phyloP scores from a whole-genome alignment of 2,113 vertebrate genomes.

The Perccottus glenii region DNA sequence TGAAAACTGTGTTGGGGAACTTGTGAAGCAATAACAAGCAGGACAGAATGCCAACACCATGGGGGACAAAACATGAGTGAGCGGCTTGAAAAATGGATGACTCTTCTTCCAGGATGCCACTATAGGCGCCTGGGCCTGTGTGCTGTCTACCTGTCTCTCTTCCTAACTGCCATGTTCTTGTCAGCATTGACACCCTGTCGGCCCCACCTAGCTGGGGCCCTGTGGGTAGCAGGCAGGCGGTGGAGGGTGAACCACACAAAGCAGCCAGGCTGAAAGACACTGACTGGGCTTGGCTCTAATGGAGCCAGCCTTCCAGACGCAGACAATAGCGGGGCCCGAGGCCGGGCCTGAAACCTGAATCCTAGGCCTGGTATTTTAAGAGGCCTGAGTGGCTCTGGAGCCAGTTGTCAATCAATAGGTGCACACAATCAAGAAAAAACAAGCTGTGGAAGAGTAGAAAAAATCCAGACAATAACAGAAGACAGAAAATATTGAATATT shows the following conservation, averaged over 20 bases:
- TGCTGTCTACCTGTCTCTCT: conserved; percentile 69
- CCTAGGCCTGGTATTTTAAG: conserved; percentile 83
- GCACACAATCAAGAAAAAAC: conserved; percentile 75
- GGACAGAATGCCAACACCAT: conserved; percentile 65
- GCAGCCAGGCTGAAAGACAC: conserved; percentile 76
- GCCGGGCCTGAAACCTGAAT: conserved; percentile 84
- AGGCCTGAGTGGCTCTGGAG: conserved; percentile 85
- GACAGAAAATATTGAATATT: conserved; percentile 71
- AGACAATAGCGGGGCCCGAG: conserved; percentile 80
- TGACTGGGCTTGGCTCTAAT: conserved; percentile 67
- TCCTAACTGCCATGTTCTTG: conserved; percentile 62
- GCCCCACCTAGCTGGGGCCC: conserved; percentile 70
- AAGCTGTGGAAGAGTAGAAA: conserved; percentile 51
- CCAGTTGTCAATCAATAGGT: conserved; percentile 87
- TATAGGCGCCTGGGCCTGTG: conserved; percentile 68
- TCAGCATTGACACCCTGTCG: conserved; percentile 73
- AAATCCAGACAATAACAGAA: conserved; percentile 57
- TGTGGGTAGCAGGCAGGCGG: conserved; percentile 64
- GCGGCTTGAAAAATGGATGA: conserved; percentile 59
- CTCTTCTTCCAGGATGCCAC: conserved; percentile 68
- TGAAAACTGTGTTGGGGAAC: conserved; percentile 27
- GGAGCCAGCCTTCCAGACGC: conserved; percentile 78
- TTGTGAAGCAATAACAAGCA: conserved; percentile 53
- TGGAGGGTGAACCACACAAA: conserved; percentile 69
- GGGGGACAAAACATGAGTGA: conserved; percentile 67